phyloP scores from a whole-genome alignment of 2,113 vertebrate species.

The Cephalopterus ornatus region DNA sequence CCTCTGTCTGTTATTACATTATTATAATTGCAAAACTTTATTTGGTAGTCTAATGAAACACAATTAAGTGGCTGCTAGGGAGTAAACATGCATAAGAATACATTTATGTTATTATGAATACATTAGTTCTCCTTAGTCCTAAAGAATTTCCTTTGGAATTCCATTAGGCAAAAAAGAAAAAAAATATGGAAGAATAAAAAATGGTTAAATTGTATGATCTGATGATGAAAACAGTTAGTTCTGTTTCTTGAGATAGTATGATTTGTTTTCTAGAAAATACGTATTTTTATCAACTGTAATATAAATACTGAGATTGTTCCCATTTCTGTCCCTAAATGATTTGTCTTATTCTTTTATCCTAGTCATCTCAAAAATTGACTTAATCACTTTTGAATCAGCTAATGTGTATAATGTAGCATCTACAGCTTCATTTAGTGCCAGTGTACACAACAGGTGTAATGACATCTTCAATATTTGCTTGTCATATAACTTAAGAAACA shows the following conservation, averaged over 20 bases:
- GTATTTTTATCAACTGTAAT: neutral
- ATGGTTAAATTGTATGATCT: neutral
- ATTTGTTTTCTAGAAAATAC: neutral
- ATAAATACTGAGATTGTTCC: neutral
- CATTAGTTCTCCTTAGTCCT: neutral
- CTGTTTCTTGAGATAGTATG: neutral
- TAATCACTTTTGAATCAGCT: neutral
- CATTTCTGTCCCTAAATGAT: neutral
- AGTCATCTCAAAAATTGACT: neutral
- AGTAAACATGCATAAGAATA: neutral
- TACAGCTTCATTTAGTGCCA: neutral
- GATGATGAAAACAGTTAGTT: neutral
- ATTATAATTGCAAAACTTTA: neutral
- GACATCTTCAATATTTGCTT: neutral
- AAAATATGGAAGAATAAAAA: neutral
- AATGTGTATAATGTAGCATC: neutral
- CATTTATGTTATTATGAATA: neutral
- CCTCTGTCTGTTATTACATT: neutral
- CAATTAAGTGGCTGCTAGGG: neutral
- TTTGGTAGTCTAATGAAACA: slow-evolving; percentile 15
- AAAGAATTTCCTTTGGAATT: slow-evolving; percentile 32
- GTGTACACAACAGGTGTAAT: neutral
- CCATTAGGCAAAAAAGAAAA: neutral
- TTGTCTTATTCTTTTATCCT: neutral
- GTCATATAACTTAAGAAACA: neutral